Percentiles rank a stretch among this genome's conserved stretches.
Evolutionary conservation across 2,888 invertebrate species (phyloP).

Genomic region (Patella depressa): DNA sequence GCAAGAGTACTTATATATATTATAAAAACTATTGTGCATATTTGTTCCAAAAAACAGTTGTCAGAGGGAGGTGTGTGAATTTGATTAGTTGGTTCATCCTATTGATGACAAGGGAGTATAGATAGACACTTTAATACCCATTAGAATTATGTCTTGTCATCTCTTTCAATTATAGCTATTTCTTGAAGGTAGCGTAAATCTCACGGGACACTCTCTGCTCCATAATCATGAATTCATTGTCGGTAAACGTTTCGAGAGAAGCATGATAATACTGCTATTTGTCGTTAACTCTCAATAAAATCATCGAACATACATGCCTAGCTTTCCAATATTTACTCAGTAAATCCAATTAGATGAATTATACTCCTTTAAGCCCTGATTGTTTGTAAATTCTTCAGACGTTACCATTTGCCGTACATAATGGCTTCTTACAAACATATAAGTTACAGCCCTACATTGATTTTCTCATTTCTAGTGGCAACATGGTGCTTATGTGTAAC

Average conservation of each 20-base stretch:
- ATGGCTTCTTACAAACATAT: slow-evolving; percentile 11
- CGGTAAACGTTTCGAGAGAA: neutral
- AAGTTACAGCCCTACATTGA: slow-evolving; percentile 16
- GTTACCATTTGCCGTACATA: neutral
- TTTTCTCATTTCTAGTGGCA: slow-evolving; percentile 3
- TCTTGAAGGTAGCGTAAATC: neutral
- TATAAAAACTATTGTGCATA: too few species aligned
- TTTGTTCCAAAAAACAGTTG: too few species aligned
- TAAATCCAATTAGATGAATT: slow-evolving; percentile 33
- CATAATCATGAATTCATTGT: neutral
- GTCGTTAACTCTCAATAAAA: neutral
- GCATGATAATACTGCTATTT: neutral
- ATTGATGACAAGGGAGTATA: too few species aligned
- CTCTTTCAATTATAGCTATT: neutral
- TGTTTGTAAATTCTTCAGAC: slow-evolving; percentile 28
- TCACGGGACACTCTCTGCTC: neutral
- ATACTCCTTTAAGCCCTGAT: slow-evolving; percentile 20
- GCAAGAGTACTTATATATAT: too few species aligned
- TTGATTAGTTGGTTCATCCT: too few species aligned
- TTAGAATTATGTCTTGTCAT: too few species aligned
- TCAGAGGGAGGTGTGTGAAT: too few species aligned
- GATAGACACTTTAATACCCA: too few species aligned
- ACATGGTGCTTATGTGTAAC: slow-evolving; percentile 5
- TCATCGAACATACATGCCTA: neutral
- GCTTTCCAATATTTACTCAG: neutral